Evolutionary conservation across 2,113 vertebrate species (phyloP).

Genomic region (Austrofundulus limnaeus): DNA sequence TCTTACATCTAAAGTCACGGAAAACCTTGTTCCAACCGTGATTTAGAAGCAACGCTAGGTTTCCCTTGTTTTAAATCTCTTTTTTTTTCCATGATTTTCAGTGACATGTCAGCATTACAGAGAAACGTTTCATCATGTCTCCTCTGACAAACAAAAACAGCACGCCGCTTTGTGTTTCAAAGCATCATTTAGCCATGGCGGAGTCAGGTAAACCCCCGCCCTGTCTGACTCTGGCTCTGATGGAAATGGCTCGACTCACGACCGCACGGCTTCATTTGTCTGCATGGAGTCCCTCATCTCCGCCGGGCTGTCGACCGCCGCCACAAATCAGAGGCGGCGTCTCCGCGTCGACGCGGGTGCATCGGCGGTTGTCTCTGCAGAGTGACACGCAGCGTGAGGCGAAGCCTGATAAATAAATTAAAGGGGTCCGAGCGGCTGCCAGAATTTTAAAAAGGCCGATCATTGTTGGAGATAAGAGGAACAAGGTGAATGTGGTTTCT

Average conservation of each 20-base stretch:
- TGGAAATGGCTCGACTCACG: constrained; percentile 41
- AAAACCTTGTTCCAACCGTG: neutral
- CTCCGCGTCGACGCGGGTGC: constrained; percentile 22
- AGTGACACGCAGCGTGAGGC: constrained; percentile 39
- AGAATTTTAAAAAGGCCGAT: constrained; percentile 53
- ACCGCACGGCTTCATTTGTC: constrained; percentile 57
- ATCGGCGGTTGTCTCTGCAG: constrained; percentile 22
- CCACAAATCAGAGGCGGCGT: constrained; percentile 38
- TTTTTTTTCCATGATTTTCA: constrained; percentile 15
- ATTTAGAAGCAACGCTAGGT: neutral
- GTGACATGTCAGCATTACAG: constrained; percentile 14
- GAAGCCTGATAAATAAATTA: constrained; percentile 67
- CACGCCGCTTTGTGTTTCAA: constrained; percentile 44
- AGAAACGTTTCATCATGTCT: constrained; percentile 29
- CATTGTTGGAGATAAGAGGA: constrained; percentile 55
- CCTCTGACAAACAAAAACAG: constrained; percentile 29
- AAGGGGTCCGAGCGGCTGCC: constrained; percentile 25
- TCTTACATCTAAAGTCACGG: neutral
- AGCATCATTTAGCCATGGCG: constrained; percentile 32
- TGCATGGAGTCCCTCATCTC: constrained; percentile 37
- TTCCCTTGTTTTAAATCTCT: constrained; percentile 20
- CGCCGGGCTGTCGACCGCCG: constrained; percentile 26
- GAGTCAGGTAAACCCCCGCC: constrained; percentile 53
- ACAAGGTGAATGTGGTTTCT: constrained; percentile 44
- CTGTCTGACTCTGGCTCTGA: constrained; percentile 36